These are phyloP conservation scores for Charina bottae DNA, from an alignment of 2,113 vertebrate genomes.

Conservation along the genomic window DNA sequence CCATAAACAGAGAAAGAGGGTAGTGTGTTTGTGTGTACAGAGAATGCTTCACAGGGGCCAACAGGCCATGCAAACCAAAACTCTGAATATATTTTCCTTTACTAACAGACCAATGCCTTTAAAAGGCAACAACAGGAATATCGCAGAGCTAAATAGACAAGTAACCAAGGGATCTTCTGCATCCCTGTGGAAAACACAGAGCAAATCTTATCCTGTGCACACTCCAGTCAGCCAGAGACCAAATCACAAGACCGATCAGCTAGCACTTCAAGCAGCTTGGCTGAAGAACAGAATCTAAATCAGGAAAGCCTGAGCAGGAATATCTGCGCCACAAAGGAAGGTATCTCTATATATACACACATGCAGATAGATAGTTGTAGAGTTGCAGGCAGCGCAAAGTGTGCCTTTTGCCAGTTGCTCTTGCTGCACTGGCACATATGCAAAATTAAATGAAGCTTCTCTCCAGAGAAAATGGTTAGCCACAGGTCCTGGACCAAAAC, in stretches of 20 bases:
- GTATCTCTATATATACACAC: neutral
- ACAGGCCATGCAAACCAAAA: neutral
- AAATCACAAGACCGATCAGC: constrained; percentile 56
- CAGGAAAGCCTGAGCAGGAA: constrained; percentile 35
- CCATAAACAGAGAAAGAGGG: neutral
- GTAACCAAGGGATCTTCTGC: constrained; percentile 38
- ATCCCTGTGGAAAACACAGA: constrained; percentile 16
- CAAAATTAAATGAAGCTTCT: neutral
- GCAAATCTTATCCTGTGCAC: constrained; percentile 29
- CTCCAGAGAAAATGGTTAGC: neutral
- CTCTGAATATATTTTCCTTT: constrained; percentile 30
- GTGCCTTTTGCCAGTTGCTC: neutral
- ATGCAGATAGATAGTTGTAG: constrained; percentile 17
- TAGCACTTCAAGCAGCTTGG: constrained; percentile 58
- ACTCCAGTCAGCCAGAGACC: constrained; percentile 49
- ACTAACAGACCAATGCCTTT: constrained; percentile 11
- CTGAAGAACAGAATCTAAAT: constrained; percentile 56
- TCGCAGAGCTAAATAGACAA: constrained; percentile 33
- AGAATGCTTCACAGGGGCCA: neutral
- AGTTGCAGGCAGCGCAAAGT: neutral
- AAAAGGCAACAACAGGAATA: constrained; percentile 34
- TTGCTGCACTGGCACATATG: neutral
- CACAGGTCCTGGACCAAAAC: neutral
- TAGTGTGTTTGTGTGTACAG: neutral
- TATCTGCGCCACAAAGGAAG: constrained; percentile 35